Evolutionary conservation across 2,888 invertebrate genomes (phyloP).

Genomic region (Cloeon dipterum): DNA sequence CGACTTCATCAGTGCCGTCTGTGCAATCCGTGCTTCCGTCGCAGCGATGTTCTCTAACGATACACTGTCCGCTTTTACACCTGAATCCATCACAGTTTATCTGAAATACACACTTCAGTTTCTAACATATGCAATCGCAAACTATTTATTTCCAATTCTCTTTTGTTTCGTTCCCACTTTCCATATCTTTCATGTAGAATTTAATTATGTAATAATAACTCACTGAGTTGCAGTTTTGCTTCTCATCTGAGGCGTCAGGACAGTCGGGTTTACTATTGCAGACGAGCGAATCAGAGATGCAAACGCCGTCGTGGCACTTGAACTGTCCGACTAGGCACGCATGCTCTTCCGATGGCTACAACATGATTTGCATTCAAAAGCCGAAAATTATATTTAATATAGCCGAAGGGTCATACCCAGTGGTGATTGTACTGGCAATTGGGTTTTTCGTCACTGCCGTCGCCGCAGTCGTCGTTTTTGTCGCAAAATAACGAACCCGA

Average conservation of each 20-base stretch:
- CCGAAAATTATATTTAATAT: too few species aligned
- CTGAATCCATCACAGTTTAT: constrained; percentile 31
- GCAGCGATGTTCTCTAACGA: constrained; percentile 21
- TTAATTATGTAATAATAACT: not conserved
- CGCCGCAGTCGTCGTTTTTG: constrained; percentile 7
- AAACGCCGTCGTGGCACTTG: constrained; percentile 9
- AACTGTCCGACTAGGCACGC: not conserved
- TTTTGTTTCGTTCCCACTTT: not conserved
- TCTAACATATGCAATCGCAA: not conserved
- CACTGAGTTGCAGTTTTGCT: constrained; percentile 11
- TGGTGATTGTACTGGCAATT: not conserved
- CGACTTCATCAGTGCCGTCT: constrained; percentile 20
- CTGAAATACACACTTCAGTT: constrained; percentile 7
- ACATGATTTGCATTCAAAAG: not conserved
- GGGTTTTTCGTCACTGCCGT: constrained; percentile 6
- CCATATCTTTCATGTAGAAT: not conserved
- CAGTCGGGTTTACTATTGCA: constrained; percentile 20
- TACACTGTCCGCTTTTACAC: constrained; percentile 30
- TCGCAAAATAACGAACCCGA: constrained; percentile 6
- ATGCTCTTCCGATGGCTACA: not conserved
- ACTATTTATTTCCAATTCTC: not conserved
- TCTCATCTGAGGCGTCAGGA: constrained; percentile 19
- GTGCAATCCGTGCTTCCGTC: constrained; percentile 30
- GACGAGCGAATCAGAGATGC: constrained; percentile 17
- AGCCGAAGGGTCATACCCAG: too few species aligned